A percentile compares a stretch with the other conserved stretches of the same genome.
phyloP scores from a whole-genome alignment of 2,888 invertebrate genomes.

The Bombylius discolor region DNA sequence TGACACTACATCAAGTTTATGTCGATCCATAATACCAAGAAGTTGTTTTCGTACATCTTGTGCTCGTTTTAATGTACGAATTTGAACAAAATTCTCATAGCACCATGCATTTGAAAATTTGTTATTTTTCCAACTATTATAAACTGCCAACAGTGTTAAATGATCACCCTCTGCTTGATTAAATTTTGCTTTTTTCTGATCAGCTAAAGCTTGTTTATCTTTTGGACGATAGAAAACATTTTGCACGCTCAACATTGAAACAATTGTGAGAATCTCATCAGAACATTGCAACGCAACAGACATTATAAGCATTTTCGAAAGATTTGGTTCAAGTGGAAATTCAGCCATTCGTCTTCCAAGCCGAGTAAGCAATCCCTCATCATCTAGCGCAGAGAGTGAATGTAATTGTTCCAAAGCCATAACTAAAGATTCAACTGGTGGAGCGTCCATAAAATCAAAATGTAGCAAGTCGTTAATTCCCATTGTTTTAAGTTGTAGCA shows the following conservation, averaged over 20 bases:
- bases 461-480: conserved; percentile 96
- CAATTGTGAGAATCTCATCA: conserved; percentile 95
- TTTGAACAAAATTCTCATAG: conserved; percentile 98
- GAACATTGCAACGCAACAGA: conserved; percentile 95
- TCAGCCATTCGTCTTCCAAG: conserved; percentile 92
- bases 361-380: conserved; percentile 75
- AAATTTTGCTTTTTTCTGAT: conserved; percentile 98
- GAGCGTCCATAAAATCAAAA: conserved; percentile 99
- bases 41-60: conserved; percentile 97
- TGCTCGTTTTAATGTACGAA: conserved; percentile 87
- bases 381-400: conserved; percentile 91
- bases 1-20: conserved; percentile 91
- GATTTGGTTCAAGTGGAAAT: conserved; percentile 94
- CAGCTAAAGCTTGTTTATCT: conserved; percentile 92
- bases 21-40: conserved; percentile 94
- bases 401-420: conserved; percentile 96
- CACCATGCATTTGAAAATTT: conserved; percentile 99
- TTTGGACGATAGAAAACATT: conserved; percentile 95
- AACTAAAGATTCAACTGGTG: conserved; percentile 92
- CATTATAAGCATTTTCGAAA: conserved; percentile 98
- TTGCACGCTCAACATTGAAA: conserved; percentile 97
- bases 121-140: conserved; percentile 98
- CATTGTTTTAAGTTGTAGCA: conserved; percentile 94
- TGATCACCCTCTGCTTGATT: conserved; percentile 99
- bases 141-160: conserved; percentile 91